These are phyloP conservation scores for Nibea coibor DNA, from an alignment of 2,113 vertebrate genomes.

Conservation along the genomic window DNA sequence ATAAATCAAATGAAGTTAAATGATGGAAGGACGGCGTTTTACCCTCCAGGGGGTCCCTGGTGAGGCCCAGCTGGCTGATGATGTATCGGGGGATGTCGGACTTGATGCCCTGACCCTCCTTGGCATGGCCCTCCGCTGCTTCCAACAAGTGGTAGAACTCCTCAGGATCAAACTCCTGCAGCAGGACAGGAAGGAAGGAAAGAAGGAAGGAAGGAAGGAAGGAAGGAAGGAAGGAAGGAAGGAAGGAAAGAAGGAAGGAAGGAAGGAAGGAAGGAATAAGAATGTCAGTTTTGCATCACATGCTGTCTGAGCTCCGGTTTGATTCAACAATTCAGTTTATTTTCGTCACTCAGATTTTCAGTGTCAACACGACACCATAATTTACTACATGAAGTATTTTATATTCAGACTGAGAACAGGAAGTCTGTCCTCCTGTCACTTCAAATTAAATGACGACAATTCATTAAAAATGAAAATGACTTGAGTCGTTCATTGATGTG, in stretches of 20 bases:
- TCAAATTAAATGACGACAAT: too few relatives aligned
- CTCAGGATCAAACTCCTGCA: slow-evolving; percentile 97
- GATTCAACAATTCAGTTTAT: too few relatives aligned
- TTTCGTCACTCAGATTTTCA: too few relatives aligned
- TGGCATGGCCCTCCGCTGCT: slow-evolving; percentile 98
- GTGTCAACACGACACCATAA: too few relatives aligned
- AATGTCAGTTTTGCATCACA: background rate
- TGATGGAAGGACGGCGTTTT: background rate
- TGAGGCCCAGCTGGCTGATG: slow-evolving; percentile 97
- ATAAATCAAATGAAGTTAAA: background rate
- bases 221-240: background rate
- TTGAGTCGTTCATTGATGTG: too few relatives aligned
- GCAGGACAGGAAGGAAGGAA: background rate
- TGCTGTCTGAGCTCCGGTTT: background rate
- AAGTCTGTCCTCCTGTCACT: too few relatives aligned
- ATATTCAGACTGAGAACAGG: too few relatives aligned
- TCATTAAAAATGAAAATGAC: too few relatives aligned
- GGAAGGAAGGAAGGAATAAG: too few relatives aligned
- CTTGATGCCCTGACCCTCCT: slow-evolving; percentile 98
- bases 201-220: background rate
- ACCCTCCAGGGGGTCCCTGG: slow-evolving; percentile 97
- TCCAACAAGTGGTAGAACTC: slow-evolving; percentile 98
- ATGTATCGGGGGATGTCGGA: slow-evolving; percentile 96
- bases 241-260: too few relatives aligned
- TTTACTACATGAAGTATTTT: too few relatives aligned